phyloP scores from a whole-genome alignment of 2,113 vertebrate genomes.

The Siphamia tubifer region DNA sequence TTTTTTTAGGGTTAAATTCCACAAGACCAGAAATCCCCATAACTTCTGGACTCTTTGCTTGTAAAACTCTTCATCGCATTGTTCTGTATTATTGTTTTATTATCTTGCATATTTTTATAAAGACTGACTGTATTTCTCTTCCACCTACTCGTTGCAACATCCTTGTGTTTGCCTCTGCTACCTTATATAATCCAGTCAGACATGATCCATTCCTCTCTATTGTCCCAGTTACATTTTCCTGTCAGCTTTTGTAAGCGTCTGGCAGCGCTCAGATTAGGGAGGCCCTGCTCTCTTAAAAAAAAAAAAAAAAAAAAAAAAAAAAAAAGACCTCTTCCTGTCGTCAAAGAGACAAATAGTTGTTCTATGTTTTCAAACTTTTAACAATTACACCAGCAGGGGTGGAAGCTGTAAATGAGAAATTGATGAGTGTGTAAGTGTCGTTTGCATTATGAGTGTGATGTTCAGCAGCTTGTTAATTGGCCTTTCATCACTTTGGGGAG shows the following conservation, averaged over 20 bases:
- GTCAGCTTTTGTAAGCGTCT: not conserved
- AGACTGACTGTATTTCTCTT: too few species aligned
- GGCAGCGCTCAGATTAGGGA: constrained; percentile 14
- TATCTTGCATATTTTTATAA: too few species aligned
- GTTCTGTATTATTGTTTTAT: too few species aligned
- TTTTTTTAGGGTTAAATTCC: too few species aligned
- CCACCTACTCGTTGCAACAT: too few species aligned
- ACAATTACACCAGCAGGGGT: not conserved
- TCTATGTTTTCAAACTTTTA: not conserved
- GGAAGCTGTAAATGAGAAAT: constrained; percentile 44
- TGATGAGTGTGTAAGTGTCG: constrained; percentile 25
- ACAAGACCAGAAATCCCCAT: too few species aligned
- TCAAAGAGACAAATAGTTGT: not conserved
- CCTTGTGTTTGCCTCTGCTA: too few species aligned
- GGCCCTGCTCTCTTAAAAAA: not conserved
- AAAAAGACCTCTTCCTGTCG: constrained; percentile 42
- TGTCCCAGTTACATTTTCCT: not conserved
- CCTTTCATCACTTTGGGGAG: constrained; percentile 39
- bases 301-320: too few species aligned
- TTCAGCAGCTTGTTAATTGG: constrained; percentile 50
- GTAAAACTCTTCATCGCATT: too few species aligned
- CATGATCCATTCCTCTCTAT: not conserved
- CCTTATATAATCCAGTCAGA: not conserved
- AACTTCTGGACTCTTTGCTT: too few species aligned
- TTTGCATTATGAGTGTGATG: constrained; percentile 23